Evolutionary conservation across 1,140 invertebrate genomes (phyloP), one percentile per base, ranked within the genome.

Genomic region (Penaeus japonicus): DNA sequence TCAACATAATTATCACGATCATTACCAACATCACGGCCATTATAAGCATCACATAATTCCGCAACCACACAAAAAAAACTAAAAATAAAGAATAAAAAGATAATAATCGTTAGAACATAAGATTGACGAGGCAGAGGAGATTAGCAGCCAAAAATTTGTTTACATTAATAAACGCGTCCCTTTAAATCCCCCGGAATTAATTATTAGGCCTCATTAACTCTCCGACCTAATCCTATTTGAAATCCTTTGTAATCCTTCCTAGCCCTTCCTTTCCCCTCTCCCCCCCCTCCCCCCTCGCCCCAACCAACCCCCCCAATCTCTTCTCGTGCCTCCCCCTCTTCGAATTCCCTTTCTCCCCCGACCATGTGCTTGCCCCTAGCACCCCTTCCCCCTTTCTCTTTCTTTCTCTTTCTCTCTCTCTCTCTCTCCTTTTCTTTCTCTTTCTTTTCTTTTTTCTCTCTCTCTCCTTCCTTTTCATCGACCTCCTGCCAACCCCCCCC

Each of bases 171-270:
- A 84, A 73, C 86, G 79, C 35, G 47, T 30, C 59, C 80, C 82
- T n/a, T 27, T 73, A 82, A 86, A 78, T 75, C 87, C 84, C 87
- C 27, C 0, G 55, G 90, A 90, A 90, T 90, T 89, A 89, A 90
- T 90, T 90, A 90, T 89, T 82, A 90, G 84, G 86, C 78, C 89
- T 90, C 90, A 90, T 90, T 89, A 90, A 90, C 90, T 90, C 90
- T 70, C 85, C 80, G 47, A 77, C 77, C 77, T 90, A 90, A 89
- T 90, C 54, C 90, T 55, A 87, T 83, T 89, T 73, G 73, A 89
- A 86, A 89, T 85, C 83, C 32, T 81, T 57, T 30, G 53, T 82
- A 82, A 70, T 85, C 84, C 65, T 70, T 70, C n/a, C 59, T 7
- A 27, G 15, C 35, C 18, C 35, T 65, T 22, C n/a, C 39, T 24